Evolutionary conservation across 2,888 invertebrate genomes (phyloP).

Genomic region (Cacoxenus indagator): DNA sequence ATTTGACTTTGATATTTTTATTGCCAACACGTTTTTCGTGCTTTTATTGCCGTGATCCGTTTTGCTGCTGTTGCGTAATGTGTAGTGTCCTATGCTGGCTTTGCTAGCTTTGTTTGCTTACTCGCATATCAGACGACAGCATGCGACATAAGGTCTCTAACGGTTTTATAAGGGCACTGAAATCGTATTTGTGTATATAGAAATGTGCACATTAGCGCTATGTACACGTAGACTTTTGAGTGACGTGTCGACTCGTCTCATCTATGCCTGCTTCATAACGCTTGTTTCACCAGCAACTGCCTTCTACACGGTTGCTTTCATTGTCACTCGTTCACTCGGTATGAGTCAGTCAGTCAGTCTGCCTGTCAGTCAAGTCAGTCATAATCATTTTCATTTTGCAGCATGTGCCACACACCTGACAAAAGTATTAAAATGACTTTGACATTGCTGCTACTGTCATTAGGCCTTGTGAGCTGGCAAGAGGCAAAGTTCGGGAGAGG

Average conservation of each 20-base stretch:
- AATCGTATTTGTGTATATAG: background rate
- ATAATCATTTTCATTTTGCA: conserved; percentile 60
- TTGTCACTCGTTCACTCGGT: conserved; percentile 1
- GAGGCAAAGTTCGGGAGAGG: background rate
- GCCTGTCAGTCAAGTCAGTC: conserved; percentile 44
- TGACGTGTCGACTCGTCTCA: background rate
- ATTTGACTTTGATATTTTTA: conserved; percentile 38
- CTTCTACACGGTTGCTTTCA: background rate
- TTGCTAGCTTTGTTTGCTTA: background rate
- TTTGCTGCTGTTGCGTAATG: conserved; percentile 15
- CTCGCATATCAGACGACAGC: background rate
- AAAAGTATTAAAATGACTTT: conserved; percentile 23
- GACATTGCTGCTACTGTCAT: conserved; percentile 28
- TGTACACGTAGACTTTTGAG: background rate
- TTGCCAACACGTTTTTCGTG: conserved; percentile 1
- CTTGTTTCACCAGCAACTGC: background rate
- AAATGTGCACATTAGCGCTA: background rate
- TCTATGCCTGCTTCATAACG: too few species aligned
- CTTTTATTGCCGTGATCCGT: background rate
- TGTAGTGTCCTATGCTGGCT: background rate
- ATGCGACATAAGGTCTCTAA: background rate
- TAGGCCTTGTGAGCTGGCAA: background rate
- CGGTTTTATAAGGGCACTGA: background rate
- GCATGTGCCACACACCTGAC: conserved; percentile 53
- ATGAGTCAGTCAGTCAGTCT: conserved; percentile 25